Base-by-base conservation (phyloP, 2,113 vertebrate species). In the Lutjanus erythropterus region DNA sequence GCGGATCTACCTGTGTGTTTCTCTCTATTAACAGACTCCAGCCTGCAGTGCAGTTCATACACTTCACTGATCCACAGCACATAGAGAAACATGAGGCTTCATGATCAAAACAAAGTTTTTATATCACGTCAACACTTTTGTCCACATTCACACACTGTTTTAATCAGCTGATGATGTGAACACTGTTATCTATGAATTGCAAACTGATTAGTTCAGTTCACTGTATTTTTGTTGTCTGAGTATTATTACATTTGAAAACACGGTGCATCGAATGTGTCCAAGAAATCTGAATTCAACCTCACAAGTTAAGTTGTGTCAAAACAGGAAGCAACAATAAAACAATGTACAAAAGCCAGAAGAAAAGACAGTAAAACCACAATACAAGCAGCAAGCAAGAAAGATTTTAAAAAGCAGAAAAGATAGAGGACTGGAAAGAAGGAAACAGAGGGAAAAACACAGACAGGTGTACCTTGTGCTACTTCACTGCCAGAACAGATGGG, bases 401-500 rank as follows among this genome's bases (percentile, higher is more conserved):
- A 35, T 9, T 11, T 10, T 2, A 33, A 37, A 44, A 44, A 1
- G n/a, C 37, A 31, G 4, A 12, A 47, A 29, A 27, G 5, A 61
- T 3, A 8, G 59, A 41, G 3, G 4, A 6, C 42, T 35, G 35
- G 1, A 2, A 12, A 50, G 14, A 31, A 53, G 6, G 35, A 19
- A 35, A 25, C 2, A 41, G 18, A 49, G 9, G 15, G 10, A 56
- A 8, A 18, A 31, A 29, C 19, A 50, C 9, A 72, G 31, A 50
- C 33, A 50, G 39, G 12, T 46, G 19, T 94, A 99, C 98, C 98
- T 97, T 99, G 97, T 86, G 97, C 97, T 49, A 93, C 96, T 94
- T 99, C 97, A 65, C 98, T 99, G 80, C 97, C 97, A 18, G 97
- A 98, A 92, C 98, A 99, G 94, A 99, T 97, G 0, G 98, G 97